Conservation (phyloP, 1,140 invertebrate genomes). For the Leptinotarsa defecta region DNA sequence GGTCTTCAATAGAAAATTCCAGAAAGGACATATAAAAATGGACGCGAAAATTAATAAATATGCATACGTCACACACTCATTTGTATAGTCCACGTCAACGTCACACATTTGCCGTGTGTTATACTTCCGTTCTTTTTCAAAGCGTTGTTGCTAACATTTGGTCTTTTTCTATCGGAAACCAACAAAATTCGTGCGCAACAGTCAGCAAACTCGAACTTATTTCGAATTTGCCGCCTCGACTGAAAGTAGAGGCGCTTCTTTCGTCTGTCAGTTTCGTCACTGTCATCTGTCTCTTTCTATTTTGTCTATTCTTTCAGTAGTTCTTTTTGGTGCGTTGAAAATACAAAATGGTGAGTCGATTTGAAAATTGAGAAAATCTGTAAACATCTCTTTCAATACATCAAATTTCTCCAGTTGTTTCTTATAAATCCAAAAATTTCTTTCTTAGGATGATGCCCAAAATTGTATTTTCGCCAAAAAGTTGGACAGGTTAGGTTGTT, state of each 20-base stretch:
- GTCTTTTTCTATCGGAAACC: not conserved
- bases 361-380: not conserved
- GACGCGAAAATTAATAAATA: not conserved
- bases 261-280: not conserved
- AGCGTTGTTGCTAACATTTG: not conserved
- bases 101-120: not conserved
- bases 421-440: not conserved
- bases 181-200: not conserved
- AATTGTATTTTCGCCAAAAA: not conserved
- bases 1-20: not conserved
- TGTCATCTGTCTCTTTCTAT: not conserved
- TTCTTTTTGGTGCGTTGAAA: not conserved
- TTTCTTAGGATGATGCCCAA: not conserved
- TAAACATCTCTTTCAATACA: not conserved
- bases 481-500: not conserved
- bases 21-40: not conserved
- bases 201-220: not conserved
- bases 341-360: constrained; percentile 3
- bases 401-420: not conserved
- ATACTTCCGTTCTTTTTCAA: not conserved
- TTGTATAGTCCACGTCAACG: not conserved
- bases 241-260: not conserved
- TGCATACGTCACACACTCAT: not conserved
- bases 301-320: not conserved
- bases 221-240: not conserved